Base-by-base conservation (phyloP, 2,797 vertebrate species). In the Leptoclinus maculatus region DNA sequence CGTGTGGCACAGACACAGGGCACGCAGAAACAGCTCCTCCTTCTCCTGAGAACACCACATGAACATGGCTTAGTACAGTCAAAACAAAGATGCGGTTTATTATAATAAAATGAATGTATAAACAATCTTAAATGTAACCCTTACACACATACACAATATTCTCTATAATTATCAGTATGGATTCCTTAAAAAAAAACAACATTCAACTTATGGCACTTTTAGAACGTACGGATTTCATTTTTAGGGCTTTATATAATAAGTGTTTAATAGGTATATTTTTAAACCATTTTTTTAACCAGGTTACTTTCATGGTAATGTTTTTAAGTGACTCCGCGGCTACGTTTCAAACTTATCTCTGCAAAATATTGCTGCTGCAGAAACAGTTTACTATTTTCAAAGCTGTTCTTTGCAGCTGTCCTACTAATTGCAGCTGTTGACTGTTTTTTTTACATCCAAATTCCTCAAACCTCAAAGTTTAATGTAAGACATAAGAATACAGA, bases 1-100 rank as follows among this genome's bases (percentile, higher is more conserved):
- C 0, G 98, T 99, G 91, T 99, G 98, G 91, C 98, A 99, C 72
- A 99, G 94, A 83, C 98, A 98, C 58, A 99, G 94, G 25, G 98
- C 98, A 19, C 97, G 96, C 86, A 99, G 94, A 90, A 99, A 99
- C 78, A 99, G 94, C 80, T 99, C 97, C 81, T 99, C 98, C 3
- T 86, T 96, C 80, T 95, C 96, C 98, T 99, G 71, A 72, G 17
- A 66, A 87, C 58, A 80, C 56, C 76, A 63, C 5, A 49, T 19
- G 6, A 73, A 77, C 9, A 66, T 7, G 39, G 13, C 5, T 71
- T 59, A 56, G 47, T n/a, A 45, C 36, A 77, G 19, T 17, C 3
- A 79, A 69, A 39, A 16, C 34, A 16, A 14, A 43, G 2, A 68
- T 1, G 41, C 7, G 19, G 0, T 13, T 29, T 63, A 53, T 17